Conservation (phyloP, 2,113 vertebrate species). For the Lamprologus speciosus region DNA sequence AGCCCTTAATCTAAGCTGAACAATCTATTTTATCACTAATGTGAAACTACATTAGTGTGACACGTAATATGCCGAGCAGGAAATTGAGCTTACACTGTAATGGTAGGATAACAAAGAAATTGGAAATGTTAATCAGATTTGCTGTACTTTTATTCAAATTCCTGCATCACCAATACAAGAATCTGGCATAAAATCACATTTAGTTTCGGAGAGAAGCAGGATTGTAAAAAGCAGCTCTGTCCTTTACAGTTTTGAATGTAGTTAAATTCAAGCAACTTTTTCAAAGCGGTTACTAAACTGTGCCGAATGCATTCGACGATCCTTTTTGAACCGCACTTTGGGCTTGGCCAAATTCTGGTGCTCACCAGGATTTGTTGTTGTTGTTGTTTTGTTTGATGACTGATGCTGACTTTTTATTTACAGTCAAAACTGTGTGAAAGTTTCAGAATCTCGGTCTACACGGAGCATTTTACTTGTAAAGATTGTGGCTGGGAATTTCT, state of each 20-base stretch:
- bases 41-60: neutral
- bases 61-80: neutral
- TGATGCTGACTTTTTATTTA: neutral
- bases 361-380: neutral
- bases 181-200: neutral
- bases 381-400: neutral
- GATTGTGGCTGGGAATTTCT: rapidly evolving
- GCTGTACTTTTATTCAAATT: neutral
- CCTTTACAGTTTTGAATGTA: rapidly evolving
- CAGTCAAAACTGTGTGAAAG: neutral
- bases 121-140: neutral
- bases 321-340: neutral
- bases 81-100: neutral
- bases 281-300: neutral
- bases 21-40: neutral
- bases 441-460: rapidly evolving
- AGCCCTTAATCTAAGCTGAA: neutral
- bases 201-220: rapidly evolving
- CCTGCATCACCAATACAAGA: neutral
- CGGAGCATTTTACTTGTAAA: neutral
- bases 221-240: neutral
- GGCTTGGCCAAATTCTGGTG: neutral
- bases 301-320: neutral
- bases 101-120: neutral
- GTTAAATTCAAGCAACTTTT: neutral